Evolutionary conservation across 2,113 vertebrate genomes (phyloP), one percentile per base, ranked within the genome.

Genomic region (Spermophilus dauricus): DNA sequence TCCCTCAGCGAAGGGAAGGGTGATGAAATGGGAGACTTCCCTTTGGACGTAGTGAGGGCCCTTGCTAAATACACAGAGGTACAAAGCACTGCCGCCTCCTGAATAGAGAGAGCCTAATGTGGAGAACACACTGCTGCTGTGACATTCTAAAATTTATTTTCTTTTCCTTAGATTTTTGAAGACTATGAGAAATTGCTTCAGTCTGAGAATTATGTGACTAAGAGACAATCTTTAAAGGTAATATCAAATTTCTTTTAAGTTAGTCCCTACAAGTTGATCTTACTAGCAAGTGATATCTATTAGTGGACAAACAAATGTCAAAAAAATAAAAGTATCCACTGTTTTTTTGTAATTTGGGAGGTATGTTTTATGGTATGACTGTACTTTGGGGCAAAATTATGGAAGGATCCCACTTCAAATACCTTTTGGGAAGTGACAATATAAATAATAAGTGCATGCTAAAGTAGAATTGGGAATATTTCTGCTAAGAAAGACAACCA

Each of bases 161-260:
- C 97, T 97, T 85, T 78, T 12, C 72, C 97, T 61, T 98, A 99
- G 99, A 99, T 99, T 97, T 99, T 99, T 98, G 98, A 99, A 90
- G 99, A 99, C 98, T 99, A 99, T 95, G 99, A 99, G 98, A 99
- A 99, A 98, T 99, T 99, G 93, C 99, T 99, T 96, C 99, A 99
- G 97, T 99, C 99, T 82, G 99, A 99, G 98, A 99, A 99, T 98
- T 99, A 99, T 0, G 99, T 99, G 97, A 99, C 99, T 65, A 99
- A 99, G 98, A 99, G 99, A 97, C 99, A 99, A 97, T 99, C 99
- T 87, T 98, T 99, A 97, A 99, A 99, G 99, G 99, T 99, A 98
- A 98, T 93, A 56, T n/a, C 4, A 89, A 42, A 65, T 92, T 76
- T 95, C 69, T 78, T 78, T 78, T 88, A 89, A 69, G 48, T 90